A percentile compares a stretch with the other conserved stretches of the same genome.
Evolutionary conservation across 2,113 vertebrate species (phyloP).

Genomic region (Terrapene triunguis): DNA sequence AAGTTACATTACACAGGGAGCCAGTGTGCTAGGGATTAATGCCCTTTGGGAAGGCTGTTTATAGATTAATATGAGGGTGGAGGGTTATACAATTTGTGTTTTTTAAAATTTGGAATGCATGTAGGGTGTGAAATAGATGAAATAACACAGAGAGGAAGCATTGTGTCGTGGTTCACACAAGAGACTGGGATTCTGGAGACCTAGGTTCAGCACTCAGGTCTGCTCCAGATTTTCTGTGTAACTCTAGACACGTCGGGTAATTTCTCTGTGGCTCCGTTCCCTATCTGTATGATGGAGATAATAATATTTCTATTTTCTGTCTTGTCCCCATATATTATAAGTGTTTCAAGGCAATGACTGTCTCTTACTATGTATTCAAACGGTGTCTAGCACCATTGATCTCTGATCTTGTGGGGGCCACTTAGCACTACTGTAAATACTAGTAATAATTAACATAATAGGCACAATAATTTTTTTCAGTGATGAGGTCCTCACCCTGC

Average conservation of each 20-base stretch:
- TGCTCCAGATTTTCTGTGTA: not conserved
- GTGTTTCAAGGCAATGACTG: not conserved
- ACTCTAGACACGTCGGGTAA: constrained; percentile 45
- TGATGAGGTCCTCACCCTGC: not conserved
- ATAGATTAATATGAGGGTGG: not conserved
- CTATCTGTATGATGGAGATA: constrained; percentile 26
- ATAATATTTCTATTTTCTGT: constrained; percentile 46
- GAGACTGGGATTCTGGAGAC: not conserved
- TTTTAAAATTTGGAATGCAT: not conserved
- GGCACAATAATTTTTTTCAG: not conserved
- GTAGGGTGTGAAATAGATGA: not conserved
- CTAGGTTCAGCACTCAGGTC: not conserved
- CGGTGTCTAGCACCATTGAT: not conserved
- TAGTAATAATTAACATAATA: not conserved
- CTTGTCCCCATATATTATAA: not conserved
- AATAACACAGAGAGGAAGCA: not conserved
- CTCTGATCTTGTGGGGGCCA: not conserved
- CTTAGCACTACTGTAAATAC: not conserved
- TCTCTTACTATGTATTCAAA: not conserved
- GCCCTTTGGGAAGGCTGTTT: not conserved
- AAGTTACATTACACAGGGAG: not conserved
- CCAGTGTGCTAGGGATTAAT: not conserved
- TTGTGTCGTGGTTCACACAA: not conserved
- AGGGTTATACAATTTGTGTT: not conserved
- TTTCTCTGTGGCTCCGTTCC: constrained; percentile 54